Percentiles rank a stretch among this genome's conserved stretches.
These are phyloP conservation scores for Chromobotia macracanthus DNA, from an alignment of 2,797 vertebrate species.

Conservation along the genomic window DNA sequence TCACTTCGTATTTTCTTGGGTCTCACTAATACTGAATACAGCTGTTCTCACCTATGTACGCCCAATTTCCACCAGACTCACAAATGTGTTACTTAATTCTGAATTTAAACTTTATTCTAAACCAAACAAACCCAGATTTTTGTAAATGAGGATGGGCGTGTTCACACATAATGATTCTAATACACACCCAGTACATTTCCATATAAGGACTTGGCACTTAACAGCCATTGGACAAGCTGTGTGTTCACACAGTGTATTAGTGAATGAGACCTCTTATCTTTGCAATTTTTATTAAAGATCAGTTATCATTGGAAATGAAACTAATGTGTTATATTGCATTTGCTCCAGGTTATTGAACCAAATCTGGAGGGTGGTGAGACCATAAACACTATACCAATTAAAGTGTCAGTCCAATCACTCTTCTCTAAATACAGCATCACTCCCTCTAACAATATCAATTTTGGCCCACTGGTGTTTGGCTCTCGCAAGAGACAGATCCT, in stretches of 20 bases:
- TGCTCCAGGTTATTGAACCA: constrained; percentile 85
- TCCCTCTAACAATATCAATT: constrained; percentile 80
- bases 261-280: neutral
- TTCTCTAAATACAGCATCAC: constrained; percentile 84
- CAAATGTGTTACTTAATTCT: too few species aligned
- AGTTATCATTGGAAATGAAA: neutral
- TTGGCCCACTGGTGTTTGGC: constrained; percentile 80
- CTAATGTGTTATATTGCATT: constrained; percentile 14
- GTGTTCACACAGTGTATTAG: neutral
- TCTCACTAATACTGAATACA: neutral
- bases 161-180: neutral
- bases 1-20: neutral
- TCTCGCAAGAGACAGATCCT: constrained; percentile 76
- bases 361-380: constrained; percentile 72
- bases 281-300: neutral
- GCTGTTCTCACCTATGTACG: neutral
- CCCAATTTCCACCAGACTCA: neutral
- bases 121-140: too few species aligned
- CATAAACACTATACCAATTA: constrained; percentile 78
- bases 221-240: neutral
- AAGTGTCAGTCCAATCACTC: constrained; percentile 76
- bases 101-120: too few species aligned
- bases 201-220: neutral
- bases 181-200: neutral
- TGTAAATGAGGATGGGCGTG: neutral